These are phyloP conservation scores for Hartigia nigra DNA, from an alignment of 2,888 invertebrate species.

Conservation along the genomic window DNA sequence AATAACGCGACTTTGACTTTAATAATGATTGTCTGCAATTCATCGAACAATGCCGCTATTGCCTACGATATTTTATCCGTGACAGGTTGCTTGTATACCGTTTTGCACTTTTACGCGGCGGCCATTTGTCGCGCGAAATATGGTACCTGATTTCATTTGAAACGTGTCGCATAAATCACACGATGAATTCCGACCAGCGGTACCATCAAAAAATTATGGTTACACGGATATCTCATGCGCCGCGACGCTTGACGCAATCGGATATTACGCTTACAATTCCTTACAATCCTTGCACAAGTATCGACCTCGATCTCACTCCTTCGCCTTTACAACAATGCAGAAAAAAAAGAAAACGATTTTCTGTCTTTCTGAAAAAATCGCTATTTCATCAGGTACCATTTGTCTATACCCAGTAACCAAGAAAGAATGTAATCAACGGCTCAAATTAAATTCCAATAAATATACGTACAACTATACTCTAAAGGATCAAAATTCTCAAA, in stretches of 20 bases:
- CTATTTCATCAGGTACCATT: background rate
- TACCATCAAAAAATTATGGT: background rate
- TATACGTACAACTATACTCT: background rate
- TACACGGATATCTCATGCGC: background rate
- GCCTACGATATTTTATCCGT: slow-evolving; percentile 29
- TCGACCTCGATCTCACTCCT: background rate
- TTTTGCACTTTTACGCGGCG: slow-evolving; percentile 26
- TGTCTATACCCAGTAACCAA: background rate
- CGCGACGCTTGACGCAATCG: background rate
- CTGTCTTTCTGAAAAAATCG: background rate
- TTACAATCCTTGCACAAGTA: background rate
- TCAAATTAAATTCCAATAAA: background rate
- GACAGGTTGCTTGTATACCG: slow-evolving; percentile 27
- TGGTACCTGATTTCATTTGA: slow-evolving; percentile 49
- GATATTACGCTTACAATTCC: background rate
- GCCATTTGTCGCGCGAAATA: slow-evolving; percentile 49
- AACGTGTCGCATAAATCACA: slow-evolving; percentile 47
- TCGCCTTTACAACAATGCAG: too few relatives aligned
- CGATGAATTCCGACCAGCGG: slow-evolving; percentile 39
- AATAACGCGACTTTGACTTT: background rate
- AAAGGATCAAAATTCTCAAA: background rate
- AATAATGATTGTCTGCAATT: background rate
- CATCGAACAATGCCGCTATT: slow-evolving; percentile 28
- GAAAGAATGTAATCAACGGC: background rate
- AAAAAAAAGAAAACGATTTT: too few relatives aligned